Base-by-base conservation (phyloP, 2,888 invertebrate genomes). In the Agriopis marginaria region DNA sequence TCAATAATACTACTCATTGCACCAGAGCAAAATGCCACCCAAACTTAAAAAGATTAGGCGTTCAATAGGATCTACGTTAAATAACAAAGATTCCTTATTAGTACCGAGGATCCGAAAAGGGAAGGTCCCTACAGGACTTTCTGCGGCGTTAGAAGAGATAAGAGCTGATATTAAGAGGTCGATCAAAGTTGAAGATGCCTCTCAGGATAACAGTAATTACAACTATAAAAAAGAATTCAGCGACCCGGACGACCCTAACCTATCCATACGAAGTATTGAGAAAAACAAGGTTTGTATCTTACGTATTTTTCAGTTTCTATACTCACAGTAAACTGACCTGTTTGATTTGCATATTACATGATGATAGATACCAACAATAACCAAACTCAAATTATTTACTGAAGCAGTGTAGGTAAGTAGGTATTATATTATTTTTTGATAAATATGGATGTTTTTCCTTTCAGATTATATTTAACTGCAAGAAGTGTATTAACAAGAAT, bases 401-500 rank as follows among this genome's bases (percentile, higher is more conserved):
- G 4, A 32, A 32, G 3, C 1, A 32, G 32, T 32, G 5, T 32
- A 32, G 32, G 3, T 32, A 32, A 5, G 17, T 40, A 40, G 7
- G 40, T 40, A 40, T 8, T 40, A 4, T 40, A 7, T 7, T 3
- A 40, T 40, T 40, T 40, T 42, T 42, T 42, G 2, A 42, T 17
- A 10, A 17, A 7, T 11, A 17, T 56, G 44, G 7, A 3, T 42
- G 11, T 5, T 62, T 44, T 4, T 53, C 14, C 11, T 66, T 66
- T 63, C 71, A 77, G 77, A 62, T 78, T 44, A 49, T 66, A 14
- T 86, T 75, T 65, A 83, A 79, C 74, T 96, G 96, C 74, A 86
- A 87, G 5, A 88, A 95, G 75, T 98, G 98, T 80, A 95, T 95
- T 11, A 77, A 77, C 49, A 97, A 97, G 82, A 95, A 96, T 5